Evolutionary conservation across 2,888 invertebrate species (phyloP).

Genomic region (Drosophila barbarae): DNA sequence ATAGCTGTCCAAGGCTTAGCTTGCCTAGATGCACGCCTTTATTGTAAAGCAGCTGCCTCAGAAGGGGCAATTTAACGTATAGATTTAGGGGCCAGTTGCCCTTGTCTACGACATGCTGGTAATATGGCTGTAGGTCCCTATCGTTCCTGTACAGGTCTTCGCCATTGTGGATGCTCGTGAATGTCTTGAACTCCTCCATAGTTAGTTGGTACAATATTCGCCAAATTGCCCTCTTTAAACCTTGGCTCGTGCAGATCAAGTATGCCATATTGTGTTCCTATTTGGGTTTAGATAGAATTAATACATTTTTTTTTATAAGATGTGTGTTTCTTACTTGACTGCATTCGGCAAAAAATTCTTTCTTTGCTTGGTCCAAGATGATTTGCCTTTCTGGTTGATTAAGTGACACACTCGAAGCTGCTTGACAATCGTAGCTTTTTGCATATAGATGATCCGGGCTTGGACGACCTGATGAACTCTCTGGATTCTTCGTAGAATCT

Average conservation of each 20-base stretch:
- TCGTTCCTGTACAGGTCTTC: constrained; percentile 26
- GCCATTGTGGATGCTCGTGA: constrained; percentile 43
- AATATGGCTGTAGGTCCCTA: constrained; percentile 14
- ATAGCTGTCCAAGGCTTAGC: constrained; percentile 40
- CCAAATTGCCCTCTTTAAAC: constrained; percentile 48
- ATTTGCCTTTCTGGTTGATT: background rate
- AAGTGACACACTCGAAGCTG: background rate
- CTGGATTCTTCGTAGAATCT: background rate
- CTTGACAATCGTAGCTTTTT: background rate
- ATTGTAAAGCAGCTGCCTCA: constrained; percentile 40
- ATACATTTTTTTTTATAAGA: background rate
- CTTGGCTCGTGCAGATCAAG: constrained; percentile 45
- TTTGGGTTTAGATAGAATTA: background rate
- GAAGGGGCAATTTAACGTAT: constrained; percentile 32
- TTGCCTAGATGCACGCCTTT: constrained; percentile 43
- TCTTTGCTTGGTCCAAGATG: constrained; percentile 2
- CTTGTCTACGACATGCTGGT: constrained; percentile 35
- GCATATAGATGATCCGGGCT: background rate
- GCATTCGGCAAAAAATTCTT: constrained; percentile 25
- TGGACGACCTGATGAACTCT: background rate
- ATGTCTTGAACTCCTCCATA: constrained; percentile 42
- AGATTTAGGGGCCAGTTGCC: constrained; percentile 58
- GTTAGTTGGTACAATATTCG: constrained; percentile 41
- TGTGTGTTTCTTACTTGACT: constrained; percentile 29
- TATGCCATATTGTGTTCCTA: constrained; percentile 51